These are phyloP conservation scores for Geotrupes spiniger DNA, from an alignment of 2,888 invertebrate species.

Conservation along the genomic window DNA sequence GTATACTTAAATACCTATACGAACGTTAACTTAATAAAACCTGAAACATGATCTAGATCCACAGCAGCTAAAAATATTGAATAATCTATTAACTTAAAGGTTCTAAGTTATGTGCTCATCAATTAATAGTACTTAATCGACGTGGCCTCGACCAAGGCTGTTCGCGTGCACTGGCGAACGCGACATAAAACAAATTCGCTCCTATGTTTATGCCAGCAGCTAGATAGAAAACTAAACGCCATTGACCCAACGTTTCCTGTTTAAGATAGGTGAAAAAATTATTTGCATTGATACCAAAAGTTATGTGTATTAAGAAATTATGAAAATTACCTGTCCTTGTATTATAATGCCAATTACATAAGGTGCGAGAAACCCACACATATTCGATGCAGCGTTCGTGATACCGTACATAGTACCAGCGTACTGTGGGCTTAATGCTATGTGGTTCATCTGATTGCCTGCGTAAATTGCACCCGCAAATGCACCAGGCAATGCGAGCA, in stretches of 20 bases:
- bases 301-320: too few species aligned
- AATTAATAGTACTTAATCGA: conserved; percentile 42
- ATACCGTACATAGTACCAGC: conserved; percentile 84
- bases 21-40: too few species aligned
- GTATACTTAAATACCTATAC: too few species aligned
- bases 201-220: conserved; percentile 74
- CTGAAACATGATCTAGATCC: too few species aligned
- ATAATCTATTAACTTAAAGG: too few species aligned
- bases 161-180: conserved; percentile 76
- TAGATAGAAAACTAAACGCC: conserved; percentile 77
- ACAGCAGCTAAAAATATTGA: too few species aligned
- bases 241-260: conserved; percentile 70
- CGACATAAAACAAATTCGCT: conserved; percentile 72
- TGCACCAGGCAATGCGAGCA: conserved; percentile 69
- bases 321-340: conserved; percentile 63
- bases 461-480: conserved; percentile 77
- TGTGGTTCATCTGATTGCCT: conserved; percentile 82
- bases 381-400: conserved; percentile 78
- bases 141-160: conserved; percentile 61
- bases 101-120: conserved; percentile 37
- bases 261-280: conserved; percentile 1
- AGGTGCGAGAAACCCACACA: conserved; percentile 80
- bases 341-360: conserved; percentile 74
- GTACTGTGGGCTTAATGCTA: conserved; percentile 75
- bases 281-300: background rate